A percentile compares a stretch with the other conserved stretches of the same genome.
Conservation (phyloP, 2,797 vertebrate species). For the Poecilia picta region DNA sequence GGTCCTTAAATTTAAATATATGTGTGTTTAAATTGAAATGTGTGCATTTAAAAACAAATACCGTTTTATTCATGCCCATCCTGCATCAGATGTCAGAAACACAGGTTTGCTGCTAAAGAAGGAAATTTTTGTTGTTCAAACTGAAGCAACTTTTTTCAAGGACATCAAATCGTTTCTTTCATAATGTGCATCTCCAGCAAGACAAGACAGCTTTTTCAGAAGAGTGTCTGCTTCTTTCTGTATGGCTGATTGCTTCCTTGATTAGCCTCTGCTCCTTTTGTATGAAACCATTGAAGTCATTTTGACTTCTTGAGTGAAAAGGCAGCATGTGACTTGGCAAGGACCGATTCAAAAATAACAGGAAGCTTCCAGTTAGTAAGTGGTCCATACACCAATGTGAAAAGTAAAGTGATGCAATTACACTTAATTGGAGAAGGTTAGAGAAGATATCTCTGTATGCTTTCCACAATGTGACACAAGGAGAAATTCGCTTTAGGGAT, state of each 20-base stretch:
- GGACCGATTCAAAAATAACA: conserved; percentile 55
- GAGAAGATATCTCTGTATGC: conserved; percentile 41
- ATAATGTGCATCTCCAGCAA: conserved; percentile 24
- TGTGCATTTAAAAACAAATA: neutral
- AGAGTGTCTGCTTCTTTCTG: conserved; percentile 23
- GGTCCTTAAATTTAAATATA: too few relatives aligned
- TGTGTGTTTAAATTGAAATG: too few relatives aligned
- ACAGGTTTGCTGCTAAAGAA: conserved; percentile 18
- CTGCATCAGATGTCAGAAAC: conserved; percentile 31
- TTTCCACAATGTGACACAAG: conserved; percentile 30
- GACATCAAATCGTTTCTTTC: conserved; percentile 27
- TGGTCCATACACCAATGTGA: conserved; percentile 39
- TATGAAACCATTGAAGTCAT: conserved; percentile 54
- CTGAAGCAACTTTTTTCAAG: conserved; percentile 29
- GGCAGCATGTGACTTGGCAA: conserved; percentile 50
- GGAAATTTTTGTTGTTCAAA: neutral
- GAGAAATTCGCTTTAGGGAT: conserved; percentile 13
- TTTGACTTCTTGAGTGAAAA: conserved; percentile 55
- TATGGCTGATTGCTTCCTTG: conserved; percentile 40
- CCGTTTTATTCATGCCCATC: neutral
- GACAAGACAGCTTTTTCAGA: conserved; percentile 3
- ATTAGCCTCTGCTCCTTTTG: conserved; percentile 34
- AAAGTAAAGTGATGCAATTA: conserved; percentile 58
- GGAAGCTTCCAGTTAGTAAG: conserved; percentile 45
- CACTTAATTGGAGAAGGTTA: conserved; percentile 37